Evolutionary conservation across 2,888 invertebrate genomes (phyloP), one percentile per base, ranked within the genome.

Genomic region (Orthosia incerta): DNA sequence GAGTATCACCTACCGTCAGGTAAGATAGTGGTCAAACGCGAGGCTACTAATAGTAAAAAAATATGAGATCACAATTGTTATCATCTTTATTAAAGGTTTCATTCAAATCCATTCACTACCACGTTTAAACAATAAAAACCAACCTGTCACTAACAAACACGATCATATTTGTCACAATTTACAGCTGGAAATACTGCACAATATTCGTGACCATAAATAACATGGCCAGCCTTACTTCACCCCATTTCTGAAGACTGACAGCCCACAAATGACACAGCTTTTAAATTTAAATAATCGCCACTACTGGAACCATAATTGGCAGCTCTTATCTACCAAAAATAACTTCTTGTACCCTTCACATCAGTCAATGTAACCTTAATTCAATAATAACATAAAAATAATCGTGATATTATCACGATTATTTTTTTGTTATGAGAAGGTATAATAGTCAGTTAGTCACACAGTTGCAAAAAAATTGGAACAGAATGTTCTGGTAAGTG

Each of bases 271-370:
- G 80, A 81, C 78, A 82, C 77, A 50, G 78, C 67, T 81, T 68
- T 81, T 69, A 81, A 81, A 81, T 77, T 81, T 81, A 77, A 81
- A 80, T 80, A 80, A 81, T 73, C 78, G 59, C 53, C 64, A 81
- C 70, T 72, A 71, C 81, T 68, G 77, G 16, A 70, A 61, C 81
- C 73, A 77, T 81, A 81, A 81, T 81, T 81, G 80, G 82, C 72
- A 45, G 67, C 4, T 70, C 65, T 80, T 82, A 80, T 82, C 80
- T 74, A 60, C 72, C 59, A 72, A 71, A 76, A 80, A 76, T 82
- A 80, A 75, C 64, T 71, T 67, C 18, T 55, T 61, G 39, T 71
- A 62, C 63, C 76, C 75, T 79, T 77, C 81, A 66, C 77, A 81
- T 85, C 84, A 74, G 59, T 78, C 74, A 74, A 15, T 39, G 74